Evolutionary conservation across 1,140 invertebrate genomes (phyloP).

Genomic region (Sycobia sp.): DNA sequence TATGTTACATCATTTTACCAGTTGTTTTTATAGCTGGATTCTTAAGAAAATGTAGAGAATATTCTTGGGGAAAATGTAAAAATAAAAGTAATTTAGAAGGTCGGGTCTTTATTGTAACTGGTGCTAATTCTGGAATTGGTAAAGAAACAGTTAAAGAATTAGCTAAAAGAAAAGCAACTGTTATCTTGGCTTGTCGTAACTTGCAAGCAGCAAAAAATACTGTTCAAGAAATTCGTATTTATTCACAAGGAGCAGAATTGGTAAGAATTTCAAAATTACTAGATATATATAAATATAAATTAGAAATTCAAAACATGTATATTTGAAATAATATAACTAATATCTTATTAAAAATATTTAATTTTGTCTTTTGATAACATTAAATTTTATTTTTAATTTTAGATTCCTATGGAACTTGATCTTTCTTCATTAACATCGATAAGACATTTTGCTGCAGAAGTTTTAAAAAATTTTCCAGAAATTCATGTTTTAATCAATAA

Average conservation of each 20-base stretch:
- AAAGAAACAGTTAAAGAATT: slow-evolving; percentile 74
- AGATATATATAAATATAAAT: background rate
- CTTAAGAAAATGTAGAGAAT: slow-evolving; percentile 60
- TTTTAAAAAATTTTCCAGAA: slow-evolving; percentile 66
- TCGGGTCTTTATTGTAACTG: slow-evolving; percentile 77
- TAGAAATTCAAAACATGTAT: no score
- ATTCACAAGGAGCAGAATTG: slow-evolving; percentile 65
- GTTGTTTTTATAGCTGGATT: slow-evolving; percentile 53
- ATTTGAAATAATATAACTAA: no score
- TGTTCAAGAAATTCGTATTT: slow-evolving; percentile 66
- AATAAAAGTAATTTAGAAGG: slow-evolving; percentile 58
- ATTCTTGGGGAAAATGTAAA: slow-evolving; percentile 58
- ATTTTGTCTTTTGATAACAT: no score
- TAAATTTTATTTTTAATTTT: slow-evolving; percentile 34
- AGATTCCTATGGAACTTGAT: slow-evolving; percentile 76
- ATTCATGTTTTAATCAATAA: slow-evolving; percentile 81
- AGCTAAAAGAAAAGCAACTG: slow-evolving; percentile 68
- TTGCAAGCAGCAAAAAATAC: slow-evolving; percentile 66
- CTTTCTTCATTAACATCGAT: slow-evolving; percentile 75
- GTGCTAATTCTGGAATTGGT: slow-evolving; percentile 81
- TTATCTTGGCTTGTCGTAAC: slow-evolving; percentile 78
- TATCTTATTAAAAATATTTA: no score
- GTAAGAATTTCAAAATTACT: slow-evolving; percentile 51
- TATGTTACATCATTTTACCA: slow-evolving; percentile 54
- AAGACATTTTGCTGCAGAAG: slow-evolving; percentile 68